Conservation (phyloP, 2,888 invertebrate species). For the Platycheirus rosarum region DNA sequence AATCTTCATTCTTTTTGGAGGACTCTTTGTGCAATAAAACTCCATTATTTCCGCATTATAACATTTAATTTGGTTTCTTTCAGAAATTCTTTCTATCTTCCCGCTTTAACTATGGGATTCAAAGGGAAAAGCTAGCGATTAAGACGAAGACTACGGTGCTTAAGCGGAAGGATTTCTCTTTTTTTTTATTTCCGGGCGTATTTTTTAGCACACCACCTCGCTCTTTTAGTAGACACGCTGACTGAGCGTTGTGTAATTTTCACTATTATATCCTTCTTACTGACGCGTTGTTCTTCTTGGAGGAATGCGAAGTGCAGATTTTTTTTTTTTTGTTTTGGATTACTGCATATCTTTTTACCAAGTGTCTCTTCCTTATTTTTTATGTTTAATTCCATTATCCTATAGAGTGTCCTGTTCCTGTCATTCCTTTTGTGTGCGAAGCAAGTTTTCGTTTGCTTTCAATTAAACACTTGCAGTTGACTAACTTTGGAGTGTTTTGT, state of each 20-base stretch:
- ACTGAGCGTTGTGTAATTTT: slow-evolving; percentile 59
- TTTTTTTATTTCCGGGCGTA: slow-evolving; percentile 10
- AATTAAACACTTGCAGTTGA: slow-evolving; percentile 59
- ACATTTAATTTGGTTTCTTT: slow-evolving; percentile 7
- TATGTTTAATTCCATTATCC: slow-evolving; percentile 52
- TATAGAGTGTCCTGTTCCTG: slow-evolving; percentile 8
- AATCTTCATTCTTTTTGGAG: neutral
- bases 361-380: slow-evolving; percentile 1
- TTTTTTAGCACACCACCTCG: neutral
- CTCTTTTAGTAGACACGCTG: slow-evolving; percentile 25
- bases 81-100: neutral
- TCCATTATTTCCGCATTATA: slow-evolving; percentile 31
- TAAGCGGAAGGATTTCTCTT: neutral
- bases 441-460: slow-evolving; percentile 40
- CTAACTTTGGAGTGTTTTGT: slow-evolving; percentile 24
- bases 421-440: slow-evolving; percentile 4
- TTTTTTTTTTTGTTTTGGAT: too few species aligned
- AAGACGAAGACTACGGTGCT: neutral
- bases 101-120: neutral
- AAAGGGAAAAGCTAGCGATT: neutral
- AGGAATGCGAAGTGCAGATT: slow-evolving; percentile 35
- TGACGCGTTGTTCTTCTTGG: slow-evolving; percentile 4
- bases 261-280: slow-evolving; percentile 45
- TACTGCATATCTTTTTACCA: slow-evolving; percentile 27
- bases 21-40: slow-evolving; percentile 6